phyloP scores from a whole-genome alignment of 2,888 invertebrate species.

The Drosophila borealis region DNA sequence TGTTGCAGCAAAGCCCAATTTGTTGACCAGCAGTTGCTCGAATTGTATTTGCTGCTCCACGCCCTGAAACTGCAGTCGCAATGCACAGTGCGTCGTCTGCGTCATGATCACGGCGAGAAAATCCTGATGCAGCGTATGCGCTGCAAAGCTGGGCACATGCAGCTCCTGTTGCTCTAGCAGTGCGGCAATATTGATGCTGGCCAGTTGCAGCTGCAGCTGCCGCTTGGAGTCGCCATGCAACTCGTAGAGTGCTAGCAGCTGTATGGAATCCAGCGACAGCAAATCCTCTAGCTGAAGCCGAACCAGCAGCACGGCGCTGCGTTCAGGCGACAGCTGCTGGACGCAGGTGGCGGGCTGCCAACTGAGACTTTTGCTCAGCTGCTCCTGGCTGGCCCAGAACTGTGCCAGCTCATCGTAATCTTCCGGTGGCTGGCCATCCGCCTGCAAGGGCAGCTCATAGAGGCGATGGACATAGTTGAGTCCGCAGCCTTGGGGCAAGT shows the following conservation, averaged over 20 bases:
- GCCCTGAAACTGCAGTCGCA: conserved; percentile 53
- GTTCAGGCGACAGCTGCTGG: conserved; percentile 69
- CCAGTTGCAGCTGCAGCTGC: conserved; percentile 54
- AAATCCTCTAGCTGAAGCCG: conserved; percentile 61
- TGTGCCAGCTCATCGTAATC: conserved; percentile 61
- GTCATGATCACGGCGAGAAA: conserved; percentile 77
- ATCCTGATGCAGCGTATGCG: conserved; percentile 75
- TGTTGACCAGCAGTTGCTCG: conserved; percentile 59
- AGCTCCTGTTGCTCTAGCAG: conserved; percentile 55
- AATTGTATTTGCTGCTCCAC: conserved; percentile 44
- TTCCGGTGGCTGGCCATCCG: conserved; percentile 58
- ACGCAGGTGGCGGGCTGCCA: conserved; percentile 41
- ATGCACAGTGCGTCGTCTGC: conserved; percentile 49
- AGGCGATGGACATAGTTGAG: conserved; percentile 63
- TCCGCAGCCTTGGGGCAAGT: conserved; percentile 16
- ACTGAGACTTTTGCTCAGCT: conserved; percentile 34
- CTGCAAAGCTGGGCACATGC: conserved; percentile 62
- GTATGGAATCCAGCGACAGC: conserved; percentile 28
- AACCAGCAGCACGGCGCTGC: conserved; percentile 74
- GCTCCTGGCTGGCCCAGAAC: conserved; percentile 61
- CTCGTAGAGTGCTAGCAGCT: conserved; percentile 54
- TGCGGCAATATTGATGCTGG: conserved; percentile 42
- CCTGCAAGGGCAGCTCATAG: conserved; percentile 67
- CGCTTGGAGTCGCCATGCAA: conserved; percentile 13
- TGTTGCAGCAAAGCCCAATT: conserved; percentile 54